Evolutionary conservation across 2,113 vertebrate genomes (phyloP).

Genomic region (Stigmatopora argus): DNA sequence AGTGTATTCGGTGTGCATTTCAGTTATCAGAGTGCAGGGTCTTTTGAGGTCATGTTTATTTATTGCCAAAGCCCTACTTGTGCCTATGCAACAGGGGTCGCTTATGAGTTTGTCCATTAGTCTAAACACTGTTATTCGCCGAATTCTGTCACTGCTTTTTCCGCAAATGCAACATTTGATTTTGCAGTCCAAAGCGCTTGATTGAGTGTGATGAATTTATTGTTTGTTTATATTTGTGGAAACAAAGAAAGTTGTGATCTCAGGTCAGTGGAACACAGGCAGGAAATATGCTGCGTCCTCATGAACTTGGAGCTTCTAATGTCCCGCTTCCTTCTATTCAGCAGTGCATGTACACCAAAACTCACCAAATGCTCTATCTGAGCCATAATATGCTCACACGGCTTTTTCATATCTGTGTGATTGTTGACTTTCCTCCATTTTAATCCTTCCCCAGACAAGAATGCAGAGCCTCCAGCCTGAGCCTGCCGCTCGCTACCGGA

Average conservation of each 20-base stretch:
- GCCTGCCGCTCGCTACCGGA: constrained; percentile 87
- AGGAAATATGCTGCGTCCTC: constrained; percentile 53
- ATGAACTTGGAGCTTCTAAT: constrained; percentile 47
- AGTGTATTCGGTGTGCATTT: neutral
- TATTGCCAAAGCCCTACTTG: constrained; percentile 1
- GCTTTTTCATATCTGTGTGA: constrained; percentile 7
- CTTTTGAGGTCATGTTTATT: constrained; percentile 15
- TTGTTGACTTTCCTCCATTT: constrained; percentile 10
- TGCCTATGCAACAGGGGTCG: constrained; percentile 1
- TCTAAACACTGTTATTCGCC: constrained; percentile 32
- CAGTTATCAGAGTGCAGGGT: constrained; percentile 17
- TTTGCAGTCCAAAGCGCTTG: neutral
- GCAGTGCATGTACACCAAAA: constrained; percentile 32
- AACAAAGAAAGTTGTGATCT: constrained; percentile 23
- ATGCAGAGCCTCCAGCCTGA: constrained; percentile 97
- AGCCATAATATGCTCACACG: constrained; percentile 21
- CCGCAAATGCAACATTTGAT: neutral
- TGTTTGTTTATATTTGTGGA: neutral
- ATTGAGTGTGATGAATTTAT: constrained; percentile 5
- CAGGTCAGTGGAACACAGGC: constrained; percentile 36
- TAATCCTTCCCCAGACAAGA: constrained; percentile 76
- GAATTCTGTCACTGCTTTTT: constrained; percentile 18
- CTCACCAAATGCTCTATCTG: constrained; percentile 29
- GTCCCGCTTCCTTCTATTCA: constrained; percentile 57
- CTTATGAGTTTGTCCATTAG: constrained; percentile 26